Percentiles rank a stretch among this genome's conserved stretches.
phyloP scores from a whole-genome alignment of 2,797 vertebrate species.

The Astyanax mexicanus region DNA sequence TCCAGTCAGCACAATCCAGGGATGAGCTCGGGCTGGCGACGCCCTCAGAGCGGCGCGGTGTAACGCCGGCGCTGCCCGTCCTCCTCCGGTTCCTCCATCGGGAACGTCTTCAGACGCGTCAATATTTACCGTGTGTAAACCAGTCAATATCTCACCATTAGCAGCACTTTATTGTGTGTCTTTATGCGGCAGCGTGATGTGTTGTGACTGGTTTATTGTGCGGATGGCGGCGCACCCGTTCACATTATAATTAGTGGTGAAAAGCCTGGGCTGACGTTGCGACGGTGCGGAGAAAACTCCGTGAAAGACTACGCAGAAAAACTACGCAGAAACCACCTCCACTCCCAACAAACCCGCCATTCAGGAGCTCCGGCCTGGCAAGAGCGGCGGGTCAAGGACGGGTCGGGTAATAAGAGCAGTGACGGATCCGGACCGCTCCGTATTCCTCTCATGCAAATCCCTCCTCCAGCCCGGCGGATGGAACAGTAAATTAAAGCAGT shows the following conservation, averaged over 20 bases:
- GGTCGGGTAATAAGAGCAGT: constrained; percentile 16
- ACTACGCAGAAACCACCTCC: constrained; percentile 32
- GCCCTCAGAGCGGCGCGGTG: neutral
- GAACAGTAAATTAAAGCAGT: constrained; percentile 24
- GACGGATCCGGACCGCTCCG: neutral
- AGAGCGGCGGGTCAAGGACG: constrained; percentile 41
- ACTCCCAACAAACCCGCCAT: constrained; percentile 19
- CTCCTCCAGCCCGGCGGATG: neutral
- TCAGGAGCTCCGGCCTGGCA: constrained; percentile 16
- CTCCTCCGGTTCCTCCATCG: constrained; percentile 39
- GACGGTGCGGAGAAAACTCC: constrained; percentile 27
- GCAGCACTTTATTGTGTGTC: constrained; percentile 55
- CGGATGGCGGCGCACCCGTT: constrained; percentile 41
- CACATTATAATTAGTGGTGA: constrained; percentile 54
- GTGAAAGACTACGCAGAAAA: constrained; percentile 41
- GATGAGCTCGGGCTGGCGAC: neutral
- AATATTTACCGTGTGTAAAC: constrained; percentile 51
- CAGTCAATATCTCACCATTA: constrained; percentile 51
- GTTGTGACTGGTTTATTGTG: constrained; percentile 58
- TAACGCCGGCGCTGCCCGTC: constrained; percentile 16
- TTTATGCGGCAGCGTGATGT: constrained; percentile 53
- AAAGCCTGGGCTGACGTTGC: constrained; percentile 49
- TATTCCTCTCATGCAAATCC: constrained; percentile 18
- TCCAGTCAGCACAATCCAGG: constrained; percentile 34
- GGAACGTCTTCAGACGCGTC: constrained; percentile 45